These are phyloP conservation scores for Corythornis cristatus DNA, from an alignment of 2,113 vertebrate species.

Conservation along the genomic window DNA sequence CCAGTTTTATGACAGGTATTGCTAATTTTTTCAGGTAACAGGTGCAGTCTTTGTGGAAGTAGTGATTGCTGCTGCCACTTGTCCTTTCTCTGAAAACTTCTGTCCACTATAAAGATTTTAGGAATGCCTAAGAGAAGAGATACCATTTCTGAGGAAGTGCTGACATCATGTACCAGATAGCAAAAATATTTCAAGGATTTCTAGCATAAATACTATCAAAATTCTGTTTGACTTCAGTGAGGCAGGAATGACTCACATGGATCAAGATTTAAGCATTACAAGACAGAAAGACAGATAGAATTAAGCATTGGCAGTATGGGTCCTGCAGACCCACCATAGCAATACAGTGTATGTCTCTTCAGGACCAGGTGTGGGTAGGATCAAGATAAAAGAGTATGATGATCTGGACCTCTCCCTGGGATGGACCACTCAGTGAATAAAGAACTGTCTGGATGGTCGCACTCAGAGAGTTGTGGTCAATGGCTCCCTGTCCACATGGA, in stretches of 20 bases:
- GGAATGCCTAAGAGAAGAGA: background rate
- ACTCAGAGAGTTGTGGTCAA: no score
- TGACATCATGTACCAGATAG: fast-evolving
- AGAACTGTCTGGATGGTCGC: no score
- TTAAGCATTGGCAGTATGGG: background rate
- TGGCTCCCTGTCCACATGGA: no score
- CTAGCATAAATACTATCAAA: background rate
- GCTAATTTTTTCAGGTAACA: background rate
- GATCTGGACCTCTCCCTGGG: background rate
- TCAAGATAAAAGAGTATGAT: background rate
- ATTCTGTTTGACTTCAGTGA: background rate
- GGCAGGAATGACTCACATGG: background rate
- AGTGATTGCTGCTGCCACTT: background rate
- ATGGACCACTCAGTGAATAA: no score
- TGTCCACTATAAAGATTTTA: background rate
- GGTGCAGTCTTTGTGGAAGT: background rate
- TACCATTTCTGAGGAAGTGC: background rate
- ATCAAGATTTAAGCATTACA: background rate
- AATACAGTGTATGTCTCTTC: no score
- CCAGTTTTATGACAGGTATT: background rate
- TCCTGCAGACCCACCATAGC: background rate
- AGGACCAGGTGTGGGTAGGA: background rate
- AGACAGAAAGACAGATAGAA: background rate
- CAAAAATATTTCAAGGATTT: background rate
- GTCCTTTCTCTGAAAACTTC: background rate